These are phyloP conservation scores for Keiferia lycopersicella DNA, from an alignment of 2,888 invertebrate genomes.

Conservation along the genomic window DNA sequence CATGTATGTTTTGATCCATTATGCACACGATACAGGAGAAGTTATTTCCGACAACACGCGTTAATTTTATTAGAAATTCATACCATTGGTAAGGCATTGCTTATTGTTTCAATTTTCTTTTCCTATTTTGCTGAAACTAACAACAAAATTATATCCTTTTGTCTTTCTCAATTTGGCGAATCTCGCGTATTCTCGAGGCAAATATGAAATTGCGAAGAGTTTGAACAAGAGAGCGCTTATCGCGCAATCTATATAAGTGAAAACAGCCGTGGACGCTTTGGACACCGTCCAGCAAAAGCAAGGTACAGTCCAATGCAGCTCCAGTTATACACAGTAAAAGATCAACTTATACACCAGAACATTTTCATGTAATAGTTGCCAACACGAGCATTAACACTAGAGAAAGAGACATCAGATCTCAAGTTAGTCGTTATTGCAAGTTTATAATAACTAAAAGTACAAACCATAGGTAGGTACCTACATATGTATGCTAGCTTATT, in stretches of 20 bases:
- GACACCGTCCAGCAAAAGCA: not conserved
- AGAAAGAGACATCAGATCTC: no score
- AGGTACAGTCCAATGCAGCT: no score
- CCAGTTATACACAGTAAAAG: no score
- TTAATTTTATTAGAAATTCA: not conserved
- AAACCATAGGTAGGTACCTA: no score
- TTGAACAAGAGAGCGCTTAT: not conserved
- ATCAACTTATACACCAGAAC: no score
- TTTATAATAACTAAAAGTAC: no score
- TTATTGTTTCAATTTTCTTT: not conserved
- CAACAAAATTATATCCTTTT: not conserved
- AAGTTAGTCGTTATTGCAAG: no score
- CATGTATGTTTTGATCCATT: not conserved
- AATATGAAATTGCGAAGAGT: not conserved
- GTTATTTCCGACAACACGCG: not conserved
- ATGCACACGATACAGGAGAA: not conserved
- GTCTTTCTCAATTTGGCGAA: not conserved
- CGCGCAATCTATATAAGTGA: not conserved
- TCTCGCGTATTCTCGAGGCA: not conserved
- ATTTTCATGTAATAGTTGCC: no score
- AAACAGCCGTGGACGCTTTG: not conserved
- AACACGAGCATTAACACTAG: no score
- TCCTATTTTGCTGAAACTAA: not conserved
- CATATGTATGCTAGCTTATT: no score
- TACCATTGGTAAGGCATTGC: not conserved